Evolutionary conservation across 1,140 invertebrate species (phyloP), one percentile per base, ranked within the genome.

Genomic region (Triops cancriformis): DNA sequence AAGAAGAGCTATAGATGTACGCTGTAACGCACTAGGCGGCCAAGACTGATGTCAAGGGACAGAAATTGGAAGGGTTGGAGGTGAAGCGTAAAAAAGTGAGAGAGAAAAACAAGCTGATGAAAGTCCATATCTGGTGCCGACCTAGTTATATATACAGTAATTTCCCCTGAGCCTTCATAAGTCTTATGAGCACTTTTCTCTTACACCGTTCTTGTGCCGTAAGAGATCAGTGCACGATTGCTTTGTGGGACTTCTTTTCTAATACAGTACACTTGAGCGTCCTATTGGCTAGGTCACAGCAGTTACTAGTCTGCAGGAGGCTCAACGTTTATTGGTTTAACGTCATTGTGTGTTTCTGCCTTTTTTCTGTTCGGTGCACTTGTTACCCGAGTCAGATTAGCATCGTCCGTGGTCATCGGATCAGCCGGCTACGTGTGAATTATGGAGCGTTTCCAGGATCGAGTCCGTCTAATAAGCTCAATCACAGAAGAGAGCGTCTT

Each of bases 81-180:
- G 3, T 23, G 51, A 14, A 64, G 51, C 51, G 23, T 64, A 23
- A 23, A 64, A 23, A 23, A 4, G 43, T 45, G 0, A 18, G 51
- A 64, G 23, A 18, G 18, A 64, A 64, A 64, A 64, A 23, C 12
- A 64, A 64, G 23, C 18, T 64, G 1, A 23, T 4, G 51, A 23
- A 64, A 64, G 51, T 64, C 51, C 18, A 64, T 18, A 23, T 23
- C 51, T 64, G 5, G 9, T 64, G 31, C 31, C 31, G 31, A 23
- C 51, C 51, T 64, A n/a, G n/a, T 64, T 64, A 64, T 64, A 64
- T 64, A 64, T 64, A 64, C n/a, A 64, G 51, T 64, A 64, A 64
- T 64, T 64, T 64, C 51, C 51, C 51, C 51, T 64, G 51, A 64
- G 51, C 9, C 23, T 18, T 64, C 51, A n/a, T 11, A 23, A 18